Percentiles rank a stretch among this genome's conserved stretches.
Evolutionary conservation across 1,140 invertebrate genomes (phyloP).

Genomic region (Gerris buenoi): DNA sequence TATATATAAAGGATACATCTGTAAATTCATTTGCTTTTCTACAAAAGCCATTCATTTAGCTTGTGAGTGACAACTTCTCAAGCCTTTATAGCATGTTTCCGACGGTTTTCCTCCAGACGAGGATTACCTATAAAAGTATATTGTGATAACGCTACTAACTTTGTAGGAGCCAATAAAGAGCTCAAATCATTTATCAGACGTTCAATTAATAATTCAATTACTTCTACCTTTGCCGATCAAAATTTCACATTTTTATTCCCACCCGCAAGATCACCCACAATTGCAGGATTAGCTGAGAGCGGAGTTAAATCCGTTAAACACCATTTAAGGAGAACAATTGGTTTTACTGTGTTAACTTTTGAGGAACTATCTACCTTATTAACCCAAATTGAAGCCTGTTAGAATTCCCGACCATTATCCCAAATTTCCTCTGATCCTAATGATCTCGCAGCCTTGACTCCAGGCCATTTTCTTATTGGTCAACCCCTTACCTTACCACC

Average conservation of each 20-base stretch:
- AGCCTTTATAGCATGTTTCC: background rate
- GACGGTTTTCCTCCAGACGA: background rate
- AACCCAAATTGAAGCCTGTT: background rate
- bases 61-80: background rate
- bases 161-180: background rate
- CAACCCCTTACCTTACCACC: background rate
- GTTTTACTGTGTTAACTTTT: background rate
- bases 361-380: background rate
- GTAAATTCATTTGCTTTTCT: background rate
- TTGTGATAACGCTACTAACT: background rate
- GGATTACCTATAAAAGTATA: background rate
- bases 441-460: background rate
- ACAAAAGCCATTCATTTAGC: background rate
- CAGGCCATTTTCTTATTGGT: background rate
- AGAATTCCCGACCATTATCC: background rate
- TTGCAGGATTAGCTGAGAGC: background rate
- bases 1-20: background rate
- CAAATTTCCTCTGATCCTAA: background rate
- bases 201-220: background rate
- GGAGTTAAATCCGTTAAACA: background rate
- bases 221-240: background rate
- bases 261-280: background rate
- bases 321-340: background rate
- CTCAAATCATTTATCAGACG: background rate
- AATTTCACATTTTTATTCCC: background rate